Evolutionary conservation across 2,113 vertebrate genomes (phyloP), one percentile per base, ranked within the genome.

Genomic region (Pao palembangensis): DNA sequence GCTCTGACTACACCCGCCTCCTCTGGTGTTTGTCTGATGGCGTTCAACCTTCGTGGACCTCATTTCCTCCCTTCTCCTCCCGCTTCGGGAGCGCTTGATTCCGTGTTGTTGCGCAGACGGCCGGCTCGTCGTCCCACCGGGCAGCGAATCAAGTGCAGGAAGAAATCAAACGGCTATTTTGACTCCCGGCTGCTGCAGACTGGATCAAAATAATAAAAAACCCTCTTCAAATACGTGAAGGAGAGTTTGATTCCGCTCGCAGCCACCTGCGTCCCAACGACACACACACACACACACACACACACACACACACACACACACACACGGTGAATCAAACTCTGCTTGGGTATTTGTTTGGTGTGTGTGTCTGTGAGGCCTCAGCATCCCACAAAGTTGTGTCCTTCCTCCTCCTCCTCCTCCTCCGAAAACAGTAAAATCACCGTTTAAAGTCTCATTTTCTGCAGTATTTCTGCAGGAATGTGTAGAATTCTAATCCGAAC

Each of bases 61-160:
- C 42, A 65, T 62, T 38, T 69, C 15, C 44, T 59, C 50, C 47
- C 31, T 69, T 62, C 81, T 50, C 75, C 77, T 80, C 82, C 71
- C 82, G 84, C 87, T 85, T 83, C 62, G 73, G 83, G 81, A 82
- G 80, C 72, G 58, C 84, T 88, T 87, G 84, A 85, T 83, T 85
- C 67, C 61, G 64, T 69, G 63, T 85, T 80, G 83, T 79, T 65
- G 59, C 62, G 51, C 58, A 48, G 64, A 64, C 67, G 60, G 8
- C 42, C 3, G 47, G 64, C 69, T 50, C 65, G 55, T 67, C 73
- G 61, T 62, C 67, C 67, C 77, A 73, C 53, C 21, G 53, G 21
- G 31, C 66, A 61, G 67, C 74, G 68, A 82, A 86, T 87, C 79
- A 87, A 86, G 84, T 76, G 85, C 80, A n/a, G n/a, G n/a, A n/a